A percentile compares a stretch with the other conserved stretches of the same genome.
Evolutionary conservation across 2,888 invertebrate species (phyloP).

Genomic region (Lochmaea crataegi): DNA sequence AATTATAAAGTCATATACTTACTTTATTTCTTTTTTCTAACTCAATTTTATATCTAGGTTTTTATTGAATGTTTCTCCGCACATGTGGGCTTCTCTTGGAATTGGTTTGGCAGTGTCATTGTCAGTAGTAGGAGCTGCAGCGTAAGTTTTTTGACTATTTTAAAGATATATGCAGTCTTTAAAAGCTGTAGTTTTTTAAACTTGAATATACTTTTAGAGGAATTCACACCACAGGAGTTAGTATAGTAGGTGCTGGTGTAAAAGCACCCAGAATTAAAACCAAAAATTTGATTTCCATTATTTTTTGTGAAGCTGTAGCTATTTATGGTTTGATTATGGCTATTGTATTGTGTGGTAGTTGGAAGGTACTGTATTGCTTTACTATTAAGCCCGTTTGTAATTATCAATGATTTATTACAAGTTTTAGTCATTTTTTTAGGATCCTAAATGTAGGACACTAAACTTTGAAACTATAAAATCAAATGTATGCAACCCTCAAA

Average conservation of each 20-base stretch:
- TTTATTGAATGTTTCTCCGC: slow-evolving; percentile 88
- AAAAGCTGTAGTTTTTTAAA: neutral
- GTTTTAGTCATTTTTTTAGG: no score
- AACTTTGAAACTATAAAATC: no score
- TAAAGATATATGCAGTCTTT: slow-evolving; percentile 40
- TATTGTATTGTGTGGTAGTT: slow-evolving; percentile 90
- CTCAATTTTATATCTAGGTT: slow-evolving; percentile 70
- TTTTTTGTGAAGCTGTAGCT: slow-evolving; percentile 99
- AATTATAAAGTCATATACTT: neutral
- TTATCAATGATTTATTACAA: no score
- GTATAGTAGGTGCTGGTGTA: slow-evolving; percentile 97
- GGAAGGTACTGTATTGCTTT: slow-evolving; percentile 66
- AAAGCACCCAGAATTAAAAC: slow-evolving; percentile 99
- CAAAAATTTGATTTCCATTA: slow-evolving; percentile 98
- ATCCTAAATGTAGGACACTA: no score
- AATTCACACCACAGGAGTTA: slow-evolving; percentile 95
- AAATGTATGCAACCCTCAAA: no score
- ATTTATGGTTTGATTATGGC: slow-evolving; percentile 99
- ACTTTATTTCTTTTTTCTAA: neutral
- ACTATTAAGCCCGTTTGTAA: no score
- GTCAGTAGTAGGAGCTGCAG: slow-evolving; percentile 96
- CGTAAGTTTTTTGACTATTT: slow-evolving; percentile 69
- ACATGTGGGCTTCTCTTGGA: slow-evolving; percentile 95
- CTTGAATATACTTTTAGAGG: slow-evolving; percentile 71
- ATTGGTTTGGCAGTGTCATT: slow-evolving; percentile 92